phyloP scores from a whole-genome alignment of 2,888 invertebrate species.

The Dynastes hyllus region DNA sequence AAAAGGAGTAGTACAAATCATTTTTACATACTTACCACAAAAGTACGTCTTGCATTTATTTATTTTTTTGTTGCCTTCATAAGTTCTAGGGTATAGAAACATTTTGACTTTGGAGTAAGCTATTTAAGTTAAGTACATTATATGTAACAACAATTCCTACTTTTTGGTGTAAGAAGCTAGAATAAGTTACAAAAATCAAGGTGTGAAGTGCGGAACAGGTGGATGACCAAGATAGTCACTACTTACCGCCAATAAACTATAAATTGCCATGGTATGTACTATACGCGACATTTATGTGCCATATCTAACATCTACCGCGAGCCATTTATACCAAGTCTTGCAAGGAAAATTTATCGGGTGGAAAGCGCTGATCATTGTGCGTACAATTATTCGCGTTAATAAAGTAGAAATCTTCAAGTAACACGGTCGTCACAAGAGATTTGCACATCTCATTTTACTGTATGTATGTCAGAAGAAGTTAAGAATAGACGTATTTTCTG shows the following conservation, averaged over 20 bases:
- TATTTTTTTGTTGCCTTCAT: too few species aligned
- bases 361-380: constrained; percentile 43
- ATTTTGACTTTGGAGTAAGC: too few species aligned
- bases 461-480: too few species aligned
- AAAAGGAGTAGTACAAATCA: too few species aligned
- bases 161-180: not conserved
- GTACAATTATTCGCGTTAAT: constrained; percentile 39
- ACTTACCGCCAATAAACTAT: constrained; percentile 16
- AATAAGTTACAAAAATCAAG: constrained; percentile 8
- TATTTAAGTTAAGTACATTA: not conserved
- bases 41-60: too few species aligned
- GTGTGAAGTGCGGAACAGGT: not conserved
- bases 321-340: constrained; percentile 43
- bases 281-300: constrained; percentile 14
- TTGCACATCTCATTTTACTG: not conserved
- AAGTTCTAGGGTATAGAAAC: too few species aligned
- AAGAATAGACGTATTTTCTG: too few species aligned
- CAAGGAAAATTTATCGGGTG: constrained; percentile 44
- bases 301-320: constrained; percentile 36
- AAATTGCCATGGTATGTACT: constrained; percentile 34
- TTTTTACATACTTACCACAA: too few species aligned
- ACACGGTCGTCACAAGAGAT: not conserved
- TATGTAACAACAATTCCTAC: not conserved
- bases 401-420: constrained; percentile 24
- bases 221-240: constrained; percentile 1